These are phyloP conservation scores for Trichacis sp. DNA, from an alignment of 2,888 invertebrate genomes.

Conservation along the genomic window DNA sequence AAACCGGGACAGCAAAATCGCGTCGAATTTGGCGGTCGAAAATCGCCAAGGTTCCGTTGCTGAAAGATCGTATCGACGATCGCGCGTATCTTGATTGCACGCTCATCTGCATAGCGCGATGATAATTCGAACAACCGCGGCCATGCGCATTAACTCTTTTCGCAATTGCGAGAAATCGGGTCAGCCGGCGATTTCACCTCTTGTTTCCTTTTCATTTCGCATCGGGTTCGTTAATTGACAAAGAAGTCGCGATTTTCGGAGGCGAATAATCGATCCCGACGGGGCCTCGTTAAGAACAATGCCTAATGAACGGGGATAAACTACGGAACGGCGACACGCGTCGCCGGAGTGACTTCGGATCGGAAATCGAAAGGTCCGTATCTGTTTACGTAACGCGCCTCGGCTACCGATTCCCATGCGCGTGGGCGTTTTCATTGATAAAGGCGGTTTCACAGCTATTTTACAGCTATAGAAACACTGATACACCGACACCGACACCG, in stretches of 20 bases:
- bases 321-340: slow-evolving; percentile 26
- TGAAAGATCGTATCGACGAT: too few relatives aligned
- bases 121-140: slow-evolving; percentile 50
- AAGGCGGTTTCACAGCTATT: too few relatives aligned
- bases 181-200: slow-evolving; percentile 47
- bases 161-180: slow-evolving; percentile 47
- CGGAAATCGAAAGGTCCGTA: slow-evolving; percentile 23
- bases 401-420: slow-evolving; percentile 23
- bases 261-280: not conserved
- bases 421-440: slow-evolving; percentile 60
- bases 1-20: too few relatives aligned
- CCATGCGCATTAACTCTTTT: slow-evolving; percentile 25
- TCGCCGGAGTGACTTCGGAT: too few relatives aligned
- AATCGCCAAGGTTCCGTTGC: too few relatives aligned
- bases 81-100: slow-evolving; percentile 50
- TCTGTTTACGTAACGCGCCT: slow-evolving; percentile 12
- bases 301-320: slow-evolving; percentile 45
- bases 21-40: too few relatives aligned
- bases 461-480: too few relatives aligned
- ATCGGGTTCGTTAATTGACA: not conserved
- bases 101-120: slow-evolving; percentile 51
- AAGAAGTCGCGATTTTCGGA: not conserved
- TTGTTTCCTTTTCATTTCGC: slow-evolving; percentile 17
- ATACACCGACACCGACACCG: too few relatives aligned
- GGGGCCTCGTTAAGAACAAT: slow-evolving; percentile 34